Conservation (phyloP, 2,888 invertebrate genomes). For the Alcis repandata region DNA sequence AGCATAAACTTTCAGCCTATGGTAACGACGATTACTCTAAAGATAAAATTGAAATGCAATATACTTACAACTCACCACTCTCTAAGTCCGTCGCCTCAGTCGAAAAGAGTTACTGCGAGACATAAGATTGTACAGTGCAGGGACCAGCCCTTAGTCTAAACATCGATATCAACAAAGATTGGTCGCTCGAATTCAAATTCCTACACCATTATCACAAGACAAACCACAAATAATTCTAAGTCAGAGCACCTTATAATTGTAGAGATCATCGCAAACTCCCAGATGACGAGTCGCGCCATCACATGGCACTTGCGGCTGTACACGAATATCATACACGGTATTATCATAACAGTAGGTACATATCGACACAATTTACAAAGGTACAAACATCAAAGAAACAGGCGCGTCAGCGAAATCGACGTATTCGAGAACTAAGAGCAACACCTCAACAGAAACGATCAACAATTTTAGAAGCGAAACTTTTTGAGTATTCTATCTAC, state of each 20-base stretch:
- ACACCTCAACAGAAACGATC: constrained; percentile 39
- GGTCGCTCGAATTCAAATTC: constrained; percentile 79
- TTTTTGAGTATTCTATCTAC: constrained; percentile 72
- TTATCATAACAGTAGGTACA: constrained; percentile 72
- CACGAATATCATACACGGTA: constrained; percentile 79
- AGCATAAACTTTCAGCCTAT: constrained; percentile 65
- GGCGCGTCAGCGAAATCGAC: constrained; percentile 70
- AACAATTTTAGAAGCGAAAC: constrained; percentile 45
- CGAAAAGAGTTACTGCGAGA: constrained; percentile 49
- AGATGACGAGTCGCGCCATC: constrained; percentile 77
- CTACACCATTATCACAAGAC: constrained; percentile 81
- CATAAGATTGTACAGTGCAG: constrained; percentile 57
- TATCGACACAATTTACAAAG: constrained; percentile 81
- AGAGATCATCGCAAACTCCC: constrained; percentile 83
- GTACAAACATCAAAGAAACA: constrained; percentile 67
- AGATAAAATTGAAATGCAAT: constrained; percentile 79
- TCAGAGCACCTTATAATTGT: constrained; percentile 87
- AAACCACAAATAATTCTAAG: constrained; percentile 81
- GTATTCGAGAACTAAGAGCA: constrained; percentile 51
- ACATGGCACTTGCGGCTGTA: constrained; percentile 79
- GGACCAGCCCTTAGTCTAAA: constrained; percentile 79
- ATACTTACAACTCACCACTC: constrained; percentile 59
- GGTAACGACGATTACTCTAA: constrained; percentile 73
- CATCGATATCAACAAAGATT: constrained; percentile 76
- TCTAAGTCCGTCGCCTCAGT: constrained; percentile 46